Evolutionary conservation across 2,888 invertebrate species (phyloP), one percentile per base, ranked within the genome.

Genomic region (Diarsia brunnea): DNA sequence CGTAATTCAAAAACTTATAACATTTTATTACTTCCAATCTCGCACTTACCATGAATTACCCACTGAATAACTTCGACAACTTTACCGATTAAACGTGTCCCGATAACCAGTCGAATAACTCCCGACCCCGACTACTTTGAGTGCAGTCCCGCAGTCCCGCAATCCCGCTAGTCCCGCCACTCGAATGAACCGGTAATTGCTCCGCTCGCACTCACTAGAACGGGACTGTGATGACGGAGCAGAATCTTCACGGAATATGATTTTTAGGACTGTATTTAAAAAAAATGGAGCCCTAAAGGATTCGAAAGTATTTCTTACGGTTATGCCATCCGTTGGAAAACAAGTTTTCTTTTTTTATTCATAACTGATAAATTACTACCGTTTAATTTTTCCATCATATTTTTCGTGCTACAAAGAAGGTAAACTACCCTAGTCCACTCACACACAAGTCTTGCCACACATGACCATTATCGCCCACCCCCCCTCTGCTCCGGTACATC

Each of bases 31-130:
- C 47, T 69, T 63, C 45, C 27, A 69, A 75, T 65, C 55, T 72
- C 47, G 63, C 75, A 79, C 43, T 73, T 69, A 66, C 69, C 73
- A 76, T 73, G 73, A 83, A 73, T 83, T 71, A 76, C 76, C 73
- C 66, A 60, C 38, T 61, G 76, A 76, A 68, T 73, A 82, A 79
- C 60, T 75, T 77, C 21, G 49, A 24, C 10, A 86, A 86, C 74
- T 86, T 86, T 83, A 55, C 53, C 87, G 87, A 86, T 86, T 83
- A 85, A 86, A 85, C 87, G 86, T 85, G 86, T 75, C 70, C 79
- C 81, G 87, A 86, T 86, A 86, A 78, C 65, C 75, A 66, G 73
- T 70, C 66, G 68, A 55, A 76, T 83, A 84, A 74, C 51, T 84
- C 73, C 67, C 51, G 65, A n/a, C 3, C 19, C 63, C 47, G 63